Evolutionary conservation across 2,888 invertebrate species (phyloP).

Genomic region (Papilio protenor): DNA sequence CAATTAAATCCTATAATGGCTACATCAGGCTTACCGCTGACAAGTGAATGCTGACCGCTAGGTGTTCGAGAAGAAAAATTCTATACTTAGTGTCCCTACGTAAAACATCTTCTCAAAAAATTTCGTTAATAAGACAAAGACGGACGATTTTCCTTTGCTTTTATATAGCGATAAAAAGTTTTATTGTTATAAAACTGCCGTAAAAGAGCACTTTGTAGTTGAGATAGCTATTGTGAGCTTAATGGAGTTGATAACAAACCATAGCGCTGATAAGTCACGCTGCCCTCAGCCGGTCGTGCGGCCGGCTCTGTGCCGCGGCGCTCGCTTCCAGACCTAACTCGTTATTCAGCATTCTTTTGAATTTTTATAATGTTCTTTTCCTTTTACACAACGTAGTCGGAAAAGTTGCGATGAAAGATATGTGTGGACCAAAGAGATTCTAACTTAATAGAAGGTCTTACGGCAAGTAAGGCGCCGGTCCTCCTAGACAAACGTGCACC

Average conservation of each 20-base stretch:
- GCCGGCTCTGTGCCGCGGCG: not conserved
- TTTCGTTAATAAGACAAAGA: not conserved
- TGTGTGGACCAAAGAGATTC: not conserved
- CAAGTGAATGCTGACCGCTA: too few relatives aligned
- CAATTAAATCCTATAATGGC: too few relatives aligned
- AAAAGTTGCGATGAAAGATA: not conserved
- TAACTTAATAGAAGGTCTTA: not conserved
- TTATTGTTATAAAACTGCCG: conserved; percentile 22
- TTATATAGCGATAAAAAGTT: conserved; percentile 12
- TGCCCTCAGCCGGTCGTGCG: too few relatives aligned
- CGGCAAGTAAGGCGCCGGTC: not conserved
- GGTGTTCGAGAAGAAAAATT: too few relatives aligned
- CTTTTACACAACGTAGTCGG: not conserved
- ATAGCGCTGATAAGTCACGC: conserved; percentile 4
- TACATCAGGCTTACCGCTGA: too few relatives aligned
- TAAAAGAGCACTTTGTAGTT: conserved; percentile 25
- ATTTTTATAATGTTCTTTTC: too few relatives aligned
- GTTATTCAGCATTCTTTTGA: not conserved
- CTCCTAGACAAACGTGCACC: not conserved
- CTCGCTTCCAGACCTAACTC: not conserved
- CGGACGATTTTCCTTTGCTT: not conserved
- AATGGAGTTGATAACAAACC: conserved; percentile 10
- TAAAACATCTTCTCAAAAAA: not conserved
- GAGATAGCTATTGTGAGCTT: conserved; percentile 9
- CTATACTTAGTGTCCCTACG: too few relatives aligned